Conservation (phyloP, 2,113 vertebrate species). For the Alouatta palliata region DNA sequence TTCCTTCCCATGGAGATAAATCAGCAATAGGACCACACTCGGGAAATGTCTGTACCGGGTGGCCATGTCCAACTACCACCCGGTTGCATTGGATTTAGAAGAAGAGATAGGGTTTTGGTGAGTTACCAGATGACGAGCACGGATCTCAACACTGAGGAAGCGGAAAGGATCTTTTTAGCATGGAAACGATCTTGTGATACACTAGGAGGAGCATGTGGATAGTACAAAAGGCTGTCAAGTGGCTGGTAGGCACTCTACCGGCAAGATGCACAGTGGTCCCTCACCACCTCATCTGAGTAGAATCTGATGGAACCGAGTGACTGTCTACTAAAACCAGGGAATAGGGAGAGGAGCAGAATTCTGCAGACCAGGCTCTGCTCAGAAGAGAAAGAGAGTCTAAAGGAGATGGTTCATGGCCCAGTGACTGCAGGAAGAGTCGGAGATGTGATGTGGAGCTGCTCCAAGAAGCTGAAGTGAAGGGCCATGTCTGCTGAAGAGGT, state of each 20-base stretch:
- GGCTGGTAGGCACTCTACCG: not conserved
- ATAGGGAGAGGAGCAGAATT: not conserved
- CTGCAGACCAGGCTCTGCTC: not conserved
- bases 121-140: not conserved
- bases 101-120: not conserved
- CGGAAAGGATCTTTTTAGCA: not conserved
- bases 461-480: not conserved
- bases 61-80: not conserved
- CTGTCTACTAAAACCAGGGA: not conserved
- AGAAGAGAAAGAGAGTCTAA: not conserved
- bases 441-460: not conserved
- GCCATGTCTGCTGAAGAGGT: not conserved
- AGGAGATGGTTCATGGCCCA: no score
- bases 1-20: not conserved
- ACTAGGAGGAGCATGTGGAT: not conserved
- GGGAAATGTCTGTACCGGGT: not conserved
- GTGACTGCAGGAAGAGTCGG: not conserved
- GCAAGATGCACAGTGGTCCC: not conserved
- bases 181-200: not conserved
- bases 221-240: not conserved
- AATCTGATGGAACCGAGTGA: not conserved
- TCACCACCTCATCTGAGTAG: not conserved
- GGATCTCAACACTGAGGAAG: not conserved
- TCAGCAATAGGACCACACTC: not conserved
- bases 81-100: not conserved